Base-by-base conservation (phyloP, 1,140 invertebrate genomes). In the Cydia amplana region DNA sequence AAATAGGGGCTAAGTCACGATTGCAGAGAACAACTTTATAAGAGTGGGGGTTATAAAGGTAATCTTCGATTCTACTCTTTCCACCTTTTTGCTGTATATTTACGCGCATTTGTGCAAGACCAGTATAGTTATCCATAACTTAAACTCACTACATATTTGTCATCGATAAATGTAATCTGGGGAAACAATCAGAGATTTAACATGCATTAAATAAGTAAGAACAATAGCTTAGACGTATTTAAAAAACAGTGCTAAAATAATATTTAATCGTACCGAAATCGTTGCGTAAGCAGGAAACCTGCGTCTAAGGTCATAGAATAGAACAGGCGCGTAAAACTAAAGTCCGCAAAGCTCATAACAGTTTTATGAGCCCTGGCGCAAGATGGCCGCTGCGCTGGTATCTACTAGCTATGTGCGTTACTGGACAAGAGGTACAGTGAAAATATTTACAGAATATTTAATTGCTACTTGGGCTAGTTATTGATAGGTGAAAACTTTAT, bases 221-320 rank as follows among this genome's bases (percentile, higher is more conserved):
- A 25, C 25, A 25, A 25, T 32, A 32, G 36, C 36, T 40, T 40
- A 0, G 7, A 36, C 32, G 36, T 40, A 40, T 40, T 40, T 7
- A 7, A 51, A 51, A 16, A 16, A 51, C 16, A n/a, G n/a, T 51
- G 16, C 0, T 7, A 1, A 51, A 55, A n/a, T 20, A 18, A n/a
- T n/a, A n/a, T n/a, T n/a, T n/a, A n/a, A 23, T 60, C 55, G 55
- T 60, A 60, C 18, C 55, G 55, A 60, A 60, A 60, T 60, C 55
- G 55, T 60, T 10, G 0, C 55, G 55, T 60, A 60, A 10, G 55
- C 9, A 60, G 20, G 12, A 60, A 60, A 60, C 9, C 18, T 23
- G 20, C 18, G 2, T 60, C 18, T 23, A 60, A 60, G 55, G 20
- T 60, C 55, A 23, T 60, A 60, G 55, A 60, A 23, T 60, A 9